Conservation (phyloP, 1,140 invertebrate genomes). For the Grapholita molesta region DNA sequence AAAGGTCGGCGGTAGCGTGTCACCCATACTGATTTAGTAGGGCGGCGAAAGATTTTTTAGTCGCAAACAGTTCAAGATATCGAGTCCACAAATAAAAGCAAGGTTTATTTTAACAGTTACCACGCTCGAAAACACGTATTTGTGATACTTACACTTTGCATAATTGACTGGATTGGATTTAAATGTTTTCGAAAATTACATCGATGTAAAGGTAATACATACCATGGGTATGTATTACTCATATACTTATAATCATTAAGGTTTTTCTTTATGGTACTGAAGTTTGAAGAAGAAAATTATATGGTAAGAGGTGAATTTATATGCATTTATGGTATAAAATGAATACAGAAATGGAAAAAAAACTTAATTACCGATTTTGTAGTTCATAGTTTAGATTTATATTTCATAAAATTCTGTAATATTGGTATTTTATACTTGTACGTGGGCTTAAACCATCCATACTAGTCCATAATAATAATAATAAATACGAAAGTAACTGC, state of each 20-base stretch:
- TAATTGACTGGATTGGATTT: constrained; percentile 4
- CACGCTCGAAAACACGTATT: neutral
- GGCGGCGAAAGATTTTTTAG: neutral
- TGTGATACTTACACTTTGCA: neutral
- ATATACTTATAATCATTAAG: neutral
- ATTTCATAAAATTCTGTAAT: too few species aligned
- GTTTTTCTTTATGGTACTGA: neutral
- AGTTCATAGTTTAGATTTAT: too few species aligned
- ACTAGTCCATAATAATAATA: too few species aligned
- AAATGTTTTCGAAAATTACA: too few species aligned
- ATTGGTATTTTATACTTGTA: too few species aligned
- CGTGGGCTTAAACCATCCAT: too few species aligned
- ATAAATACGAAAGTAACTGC: too few species aligned
- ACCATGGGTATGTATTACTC: neutral
- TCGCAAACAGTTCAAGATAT: neutral
- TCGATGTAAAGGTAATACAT: too few species aligned
- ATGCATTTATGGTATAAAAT: neutral
- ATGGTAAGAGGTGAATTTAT: neutral
- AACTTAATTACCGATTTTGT: too few species aligned
- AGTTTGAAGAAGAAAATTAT: neutral
- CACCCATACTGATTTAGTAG: neutral
- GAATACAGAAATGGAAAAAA: neutral
- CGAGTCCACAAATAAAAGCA: neutral
- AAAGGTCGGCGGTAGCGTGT: neutral
- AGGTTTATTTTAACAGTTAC: neutral